A percentile compares a stretch with the other conserved stretches of the same genome.
Conservation (phyloP, 2,888 invertebrate genomes). For the Tachina lurida region DNA sequence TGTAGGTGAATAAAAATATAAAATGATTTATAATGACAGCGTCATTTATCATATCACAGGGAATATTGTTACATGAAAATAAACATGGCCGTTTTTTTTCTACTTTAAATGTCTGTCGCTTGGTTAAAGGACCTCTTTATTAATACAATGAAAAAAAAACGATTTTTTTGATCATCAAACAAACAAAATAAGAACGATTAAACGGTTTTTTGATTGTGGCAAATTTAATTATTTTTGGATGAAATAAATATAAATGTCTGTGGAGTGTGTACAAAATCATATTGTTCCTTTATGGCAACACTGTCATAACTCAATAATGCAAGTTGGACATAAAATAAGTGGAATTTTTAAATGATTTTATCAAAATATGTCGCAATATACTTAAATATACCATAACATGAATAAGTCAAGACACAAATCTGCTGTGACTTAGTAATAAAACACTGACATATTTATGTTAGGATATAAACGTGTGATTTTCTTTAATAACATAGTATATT, state of each 20-base stretch:
- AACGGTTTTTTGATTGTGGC: neutral
- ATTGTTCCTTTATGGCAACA: no score
- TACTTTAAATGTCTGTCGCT: slow-evolving; percentile 1
- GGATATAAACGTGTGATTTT: no score
- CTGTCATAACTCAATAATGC: no score
- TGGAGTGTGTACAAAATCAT: no score
- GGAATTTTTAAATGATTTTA: no score
- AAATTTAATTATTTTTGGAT: neutral
- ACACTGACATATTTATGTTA: no score
- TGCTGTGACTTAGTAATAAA: no score
- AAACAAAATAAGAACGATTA: neutral
- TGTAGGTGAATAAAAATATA: slow-evolving; percentile 53
- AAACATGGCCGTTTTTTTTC: slow-evolving; percentile 40
- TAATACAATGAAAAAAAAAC: slow-evolving; percentile 38
- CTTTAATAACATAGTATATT: no score
- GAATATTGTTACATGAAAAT: slow-evolving; percentile 53
- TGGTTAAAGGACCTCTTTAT: slow-evolving; percentile 36
- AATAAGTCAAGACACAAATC: no score
- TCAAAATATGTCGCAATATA: no score
- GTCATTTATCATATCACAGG: slow-evolving; percentile 68
- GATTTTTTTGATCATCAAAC: neutral
- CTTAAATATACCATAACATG: no score
- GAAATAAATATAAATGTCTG: neutral
- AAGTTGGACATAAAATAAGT: no score
- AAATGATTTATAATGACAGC: slow-evolving; percentile 69